Evolutionary conservation across 2,113 vertebrate species (phyloP).

Genomic region (Prolemur simus): DNA sequence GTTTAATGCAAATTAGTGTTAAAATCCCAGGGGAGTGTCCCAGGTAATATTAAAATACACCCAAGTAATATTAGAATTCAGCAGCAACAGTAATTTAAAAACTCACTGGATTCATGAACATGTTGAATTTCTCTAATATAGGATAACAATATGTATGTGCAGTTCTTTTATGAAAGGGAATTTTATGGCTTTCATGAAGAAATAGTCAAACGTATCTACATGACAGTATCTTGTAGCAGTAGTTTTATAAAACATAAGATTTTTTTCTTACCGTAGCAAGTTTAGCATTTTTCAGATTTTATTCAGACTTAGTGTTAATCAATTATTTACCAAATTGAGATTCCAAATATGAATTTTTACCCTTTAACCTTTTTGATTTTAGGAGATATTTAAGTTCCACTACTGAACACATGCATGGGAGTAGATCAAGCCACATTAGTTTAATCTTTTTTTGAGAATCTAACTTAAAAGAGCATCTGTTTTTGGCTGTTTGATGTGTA

Average conservation of each 20-base stretch:
- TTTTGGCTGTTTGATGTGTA: neutral
- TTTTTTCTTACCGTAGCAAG: neutral
- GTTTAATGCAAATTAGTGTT: neutral
- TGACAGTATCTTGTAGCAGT: conserved; percentile 34
- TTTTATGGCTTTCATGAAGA: neutral
- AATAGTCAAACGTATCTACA: conserved; percentile 33
- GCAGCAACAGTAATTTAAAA: neutral
- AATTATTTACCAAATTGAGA: neutral
- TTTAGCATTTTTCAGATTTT: conserved; percentile 21
- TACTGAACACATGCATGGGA: neutral
- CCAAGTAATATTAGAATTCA: neutral
- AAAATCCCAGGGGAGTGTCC: neutral
- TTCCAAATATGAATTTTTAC: neutral
- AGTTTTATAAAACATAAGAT: neutral
- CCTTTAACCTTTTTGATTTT: neutral
- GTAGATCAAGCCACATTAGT: no score
- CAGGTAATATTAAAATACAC: neutral
- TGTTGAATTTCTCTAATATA: conserved; percentile 14
- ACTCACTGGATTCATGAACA: neutral
- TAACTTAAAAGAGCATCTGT: neutral
- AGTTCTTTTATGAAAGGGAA: neutral
- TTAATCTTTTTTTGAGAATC: neutral
- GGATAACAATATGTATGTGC: neutral
- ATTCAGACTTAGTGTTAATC: neutral
- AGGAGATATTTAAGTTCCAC: neutral